These are phyloP conservation scores for Fukomys damarensis DNA, from an alignment of 2,113 vertebrate genomes.

Conservation along the genomic window DNA sequence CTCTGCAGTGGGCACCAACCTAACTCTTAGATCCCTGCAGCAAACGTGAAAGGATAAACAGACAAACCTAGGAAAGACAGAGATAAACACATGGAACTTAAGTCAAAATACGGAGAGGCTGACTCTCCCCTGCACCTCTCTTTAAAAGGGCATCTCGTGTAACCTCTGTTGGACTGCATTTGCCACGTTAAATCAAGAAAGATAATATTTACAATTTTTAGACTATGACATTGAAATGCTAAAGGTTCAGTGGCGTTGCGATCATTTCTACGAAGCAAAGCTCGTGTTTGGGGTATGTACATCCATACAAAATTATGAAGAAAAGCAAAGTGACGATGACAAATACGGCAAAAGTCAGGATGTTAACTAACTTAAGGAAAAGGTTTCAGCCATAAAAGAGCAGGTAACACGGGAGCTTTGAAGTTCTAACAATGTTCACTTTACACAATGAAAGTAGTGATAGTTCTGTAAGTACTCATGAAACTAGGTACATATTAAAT, in stretches of 20 bases:
- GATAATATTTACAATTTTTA: neutral
- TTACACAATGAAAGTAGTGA: neutral
- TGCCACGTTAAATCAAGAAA: slow-evolving; percentile 19
- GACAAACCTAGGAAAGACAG: neutral
- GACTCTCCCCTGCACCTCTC: neutral
- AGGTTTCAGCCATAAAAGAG: neutral
- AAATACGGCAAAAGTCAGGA: neutral
- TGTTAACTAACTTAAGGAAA: neutral
- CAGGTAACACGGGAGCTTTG: neutral
- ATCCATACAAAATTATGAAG: neutral
- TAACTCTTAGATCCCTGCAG: neutral
- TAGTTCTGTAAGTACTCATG: neutral
- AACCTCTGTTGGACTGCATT: neutral
- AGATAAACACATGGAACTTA: neutral
- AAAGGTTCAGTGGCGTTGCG: neutral
- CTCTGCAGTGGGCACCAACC: neutral
- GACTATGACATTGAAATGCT: neutral
- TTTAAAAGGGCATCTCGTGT: neutral
- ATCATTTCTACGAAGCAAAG: neutral
- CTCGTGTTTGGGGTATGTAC: neutral
- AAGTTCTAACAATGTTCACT: neutral
- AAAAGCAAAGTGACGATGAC: neutral
- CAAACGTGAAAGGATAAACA: neutral
- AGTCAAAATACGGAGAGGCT: neutral
- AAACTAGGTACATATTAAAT: neutral